These are phyloP conservation scores for Grallaria varia DNA, from an alignment of 2,113 vertebrate species.

Conservation along the genomic window DNA sequence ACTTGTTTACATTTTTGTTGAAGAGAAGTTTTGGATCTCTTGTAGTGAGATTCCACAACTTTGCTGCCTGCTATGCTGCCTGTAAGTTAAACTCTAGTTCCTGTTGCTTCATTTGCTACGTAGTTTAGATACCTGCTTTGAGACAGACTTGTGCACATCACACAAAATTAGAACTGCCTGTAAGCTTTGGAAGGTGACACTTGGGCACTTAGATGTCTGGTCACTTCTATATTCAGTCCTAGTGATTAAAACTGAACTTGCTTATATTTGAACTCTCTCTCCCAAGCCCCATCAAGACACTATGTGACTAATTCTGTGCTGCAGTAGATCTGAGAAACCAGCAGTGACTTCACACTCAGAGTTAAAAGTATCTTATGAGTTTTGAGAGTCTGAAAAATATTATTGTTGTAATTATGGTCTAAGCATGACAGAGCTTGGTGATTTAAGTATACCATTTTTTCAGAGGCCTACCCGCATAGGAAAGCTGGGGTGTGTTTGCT, in stretches of 20 bases:
- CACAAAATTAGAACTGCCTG: neutral
- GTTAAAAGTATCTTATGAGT: neutral
- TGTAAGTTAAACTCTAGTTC: neutral
- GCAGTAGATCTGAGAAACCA: neutral
- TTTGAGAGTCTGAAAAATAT: neutral
- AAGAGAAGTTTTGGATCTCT: neutral
- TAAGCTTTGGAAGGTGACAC: neutral
- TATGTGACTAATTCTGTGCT: neutral
- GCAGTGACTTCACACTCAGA: neutral
- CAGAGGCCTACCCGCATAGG: neutral
- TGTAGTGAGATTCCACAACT: neutral
- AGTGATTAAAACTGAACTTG: neutral
- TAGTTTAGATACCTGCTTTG: neutral
- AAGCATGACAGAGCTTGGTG: neutral
- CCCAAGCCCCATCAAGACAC: neutral
- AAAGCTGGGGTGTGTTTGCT: neutral
- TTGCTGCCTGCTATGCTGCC: neutral
- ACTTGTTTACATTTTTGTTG: neutral
- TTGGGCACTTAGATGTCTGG: neutral
- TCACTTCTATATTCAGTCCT: neutral
- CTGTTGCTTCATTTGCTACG: neutral
- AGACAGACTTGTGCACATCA: neutral
- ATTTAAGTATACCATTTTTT: neutral
- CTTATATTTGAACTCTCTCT: neutral
- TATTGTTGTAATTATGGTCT: neutral